Base-by-base conservation (phyloP, 2,888 invertebrate genomes). In the Notocelia uddmanniana region DNA sequence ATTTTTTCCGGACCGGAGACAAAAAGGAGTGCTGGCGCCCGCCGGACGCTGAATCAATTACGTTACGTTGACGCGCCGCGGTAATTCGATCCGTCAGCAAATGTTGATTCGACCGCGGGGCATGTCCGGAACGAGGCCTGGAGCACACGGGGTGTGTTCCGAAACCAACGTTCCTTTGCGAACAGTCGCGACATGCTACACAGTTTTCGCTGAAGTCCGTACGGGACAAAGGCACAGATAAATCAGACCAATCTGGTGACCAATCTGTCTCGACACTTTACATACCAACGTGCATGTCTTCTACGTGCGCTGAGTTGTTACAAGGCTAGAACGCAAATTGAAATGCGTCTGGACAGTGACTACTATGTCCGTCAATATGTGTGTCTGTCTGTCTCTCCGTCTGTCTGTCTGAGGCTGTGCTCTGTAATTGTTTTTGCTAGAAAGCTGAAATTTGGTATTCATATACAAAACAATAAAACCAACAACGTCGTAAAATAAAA, bases 31-130 rank as follows among this genome's bases (percentile, higher is more conserved):
- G 88, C 81, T 83, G 85, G 79, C 85, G 85, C 82, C 80, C 82
- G 83, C 73, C 85, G 86, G 86, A 82, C 89, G 88, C 80, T 87
- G 89, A 90, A 90, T 90, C 92, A 91, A 92, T 93, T 93, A 92
- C 83, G 88, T 86, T 86, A 86, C 87, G 88, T 87, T 88, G 88
- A 89, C 86, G 88, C 85, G 86, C 78, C 82, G 82, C 78, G 85
- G 92, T 92, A 93, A 93, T 91, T 91, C 91, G 87, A 93, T 92
- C 90, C 86, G 84, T 86, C 83, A 84, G 92, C 83, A 92, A 93
- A 93, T 91, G 93, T 93, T 93, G 92, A 89, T 92, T 90, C 82
- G 91, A 86, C 90, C 91, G 86, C 86, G 80, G 86, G 89, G 85
- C 84, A 85, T 81, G 81, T 79, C 81, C 82, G 75, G 62, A 68